Percentiles rank a stretch among this genome's conserved stretches.
These are phyloP conservation scores for Montipora foliosa DNA, from an alignment of 64 coral and sea anemone species.

Conservation along the genomic window DNA sequence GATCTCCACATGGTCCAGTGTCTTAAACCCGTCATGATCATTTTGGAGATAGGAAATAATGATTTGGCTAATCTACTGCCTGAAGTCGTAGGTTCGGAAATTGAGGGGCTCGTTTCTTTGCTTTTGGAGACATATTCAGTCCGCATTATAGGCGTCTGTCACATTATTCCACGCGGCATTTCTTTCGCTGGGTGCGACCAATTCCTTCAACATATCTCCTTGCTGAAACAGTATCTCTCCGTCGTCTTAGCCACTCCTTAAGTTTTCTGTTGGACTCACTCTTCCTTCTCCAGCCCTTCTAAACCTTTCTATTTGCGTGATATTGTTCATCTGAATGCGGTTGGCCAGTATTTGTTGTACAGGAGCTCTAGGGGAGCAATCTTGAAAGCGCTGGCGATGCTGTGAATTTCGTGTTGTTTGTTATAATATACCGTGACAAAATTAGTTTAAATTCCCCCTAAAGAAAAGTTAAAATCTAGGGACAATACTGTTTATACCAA, in stretches of 20 bases:
- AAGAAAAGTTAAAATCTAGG: neutral
- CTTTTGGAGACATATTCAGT: neutral
- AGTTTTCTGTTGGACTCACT: neutral
- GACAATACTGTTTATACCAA: neutral
- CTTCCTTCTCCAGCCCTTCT: slow-evolving; percentile 8
- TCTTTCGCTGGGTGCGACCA: neutral
- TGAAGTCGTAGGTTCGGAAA: neutral
- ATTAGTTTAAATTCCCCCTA: neutral
- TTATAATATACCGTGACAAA: neutral
- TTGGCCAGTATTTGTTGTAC: slow-evolving; percentile 8
- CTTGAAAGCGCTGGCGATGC: slow-evolving; percentile 2
- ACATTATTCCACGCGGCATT: neutral
- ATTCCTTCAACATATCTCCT: neutral
- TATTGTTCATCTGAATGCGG: neutral
- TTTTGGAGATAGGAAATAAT: neutral
- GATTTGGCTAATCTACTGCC: neutral
- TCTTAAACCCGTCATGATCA: no score
- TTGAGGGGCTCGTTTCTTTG: neutral
- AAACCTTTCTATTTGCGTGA: neutral
- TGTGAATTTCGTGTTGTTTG: neutral
- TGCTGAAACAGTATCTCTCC: slow-evolving; percentile 20
- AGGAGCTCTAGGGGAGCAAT: slow-evolving; percentile 16
- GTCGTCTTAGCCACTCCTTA: neutral
- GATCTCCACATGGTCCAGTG: neutral
- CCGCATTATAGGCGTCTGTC: neutral